phyloP scores from a whole-genome alignment of 2,888 invertebrate genomes.

The Aporophyla nigra region DNA sequence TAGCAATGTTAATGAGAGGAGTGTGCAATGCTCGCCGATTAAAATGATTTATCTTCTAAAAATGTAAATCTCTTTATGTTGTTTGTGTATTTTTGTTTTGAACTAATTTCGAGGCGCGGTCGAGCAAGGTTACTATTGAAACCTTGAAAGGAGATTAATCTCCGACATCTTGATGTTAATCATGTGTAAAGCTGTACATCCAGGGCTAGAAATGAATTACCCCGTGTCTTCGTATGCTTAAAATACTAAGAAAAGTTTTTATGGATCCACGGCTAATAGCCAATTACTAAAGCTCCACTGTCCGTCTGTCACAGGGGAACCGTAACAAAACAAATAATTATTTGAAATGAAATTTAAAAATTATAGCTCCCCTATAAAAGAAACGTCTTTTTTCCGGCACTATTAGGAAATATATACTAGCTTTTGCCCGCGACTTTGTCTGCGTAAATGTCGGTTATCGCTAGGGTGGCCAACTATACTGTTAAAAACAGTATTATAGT shows the following conservation, averaged over 20 bases:
- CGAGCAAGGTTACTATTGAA: conserved; percentile 10
- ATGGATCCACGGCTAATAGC: not conserved
- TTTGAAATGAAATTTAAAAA: too few relatives aligned
- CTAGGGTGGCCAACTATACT: too few relatives aligned
- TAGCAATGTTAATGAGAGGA: conserved; percentile 25
- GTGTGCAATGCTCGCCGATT: conserved; percentile 10
- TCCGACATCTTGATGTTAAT: not conserved
- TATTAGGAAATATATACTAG: too few relatives aligned
- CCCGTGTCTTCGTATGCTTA: not conserved
- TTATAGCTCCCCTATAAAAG: too few relatives aligned
- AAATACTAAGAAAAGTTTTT: not conserved
- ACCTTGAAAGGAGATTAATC: not conserved
- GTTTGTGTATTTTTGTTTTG: conserved; percentile 10
- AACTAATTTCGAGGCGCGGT: not conserved
- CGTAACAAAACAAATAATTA: too few relatives aligned
- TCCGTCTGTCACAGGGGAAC: too few relatives aligned
- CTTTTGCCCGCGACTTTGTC: too few relatives aligned
- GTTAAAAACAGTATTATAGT: too few relatives aligned
- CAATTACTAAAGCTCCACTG: too few relatives aligned
- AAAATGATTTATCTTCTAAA: conserved; percentile 33
- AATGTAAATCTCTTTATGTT: conserved; percentile 32
- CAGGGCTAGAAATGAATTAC: not conserved
- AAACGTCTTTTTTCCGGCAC: too few relatives aligned
- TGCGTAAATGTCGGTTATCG: too few relatives aligned
- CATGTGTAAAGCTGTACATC: not conserved